These are phyloP conservation scores for Megalonaias nervosa DNA, from an alignment of 1,140 invertebrate genomes.

Conservation along the genomic window DNA sequence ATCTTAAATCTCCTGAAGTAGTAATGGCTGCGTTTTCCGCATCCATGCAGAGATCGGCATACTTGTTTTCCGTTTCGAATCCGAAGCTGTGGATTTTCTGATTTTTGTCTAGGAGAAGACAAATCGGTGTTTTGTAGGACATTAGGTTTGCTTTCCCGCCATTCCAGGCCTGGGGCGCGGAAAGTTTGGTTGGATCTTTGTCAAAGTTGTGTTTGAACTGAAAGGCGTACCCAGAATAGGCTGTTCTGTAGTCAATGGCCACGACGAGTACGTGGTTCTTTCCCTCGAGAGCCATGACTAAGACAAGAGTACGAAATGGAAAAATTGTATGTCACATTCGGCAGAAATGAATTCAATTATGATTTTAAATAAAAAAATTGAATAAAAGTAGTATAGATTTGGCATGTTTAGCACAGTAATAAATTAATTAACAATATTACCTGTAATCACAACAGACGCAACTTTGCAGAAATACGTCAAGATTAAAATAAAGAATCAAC, in stretches of 20 bases:
- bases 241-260: constrained; percentile 17
- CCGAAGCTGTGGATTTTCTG: constrained; percentile 16
- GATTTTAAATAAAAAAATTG: no score
- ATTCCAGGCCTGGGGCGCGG: constrained; percentile 16
- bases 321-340: no score
- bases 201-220: constrained; percentile 21
- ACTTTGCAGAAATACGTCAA: no score
- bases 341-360: no score
- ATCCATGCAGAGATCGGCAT: constrained; percentile 16
- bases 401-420: no score
- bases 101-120: constrained; percentile 8
- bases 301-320: no score
- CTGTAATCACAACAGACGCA: no score
- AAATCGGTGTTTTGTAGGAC: constrained; percentile 26
- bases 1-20: constrained; percentile 23
- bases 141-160: constrained; percentile 18
- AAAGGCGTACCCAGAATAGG: constrained; percentile 13
- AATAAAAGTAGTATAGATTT: no score
- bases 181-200: constrained; percentile 21
- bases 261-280: constrained; percentile 8
- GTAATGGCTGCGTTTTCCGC: constrained; percentile 10
- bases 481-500: no score
- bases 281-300: no score
- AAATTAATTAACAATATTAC: no score
- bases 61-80: constrained; percentile 19